A percentile compares a stretch with the other conserved stretches of the same genome.
Conservation (phyloP, 1,140 invertebrate species). For the Pseudomyrmex gracilis region DNA sequence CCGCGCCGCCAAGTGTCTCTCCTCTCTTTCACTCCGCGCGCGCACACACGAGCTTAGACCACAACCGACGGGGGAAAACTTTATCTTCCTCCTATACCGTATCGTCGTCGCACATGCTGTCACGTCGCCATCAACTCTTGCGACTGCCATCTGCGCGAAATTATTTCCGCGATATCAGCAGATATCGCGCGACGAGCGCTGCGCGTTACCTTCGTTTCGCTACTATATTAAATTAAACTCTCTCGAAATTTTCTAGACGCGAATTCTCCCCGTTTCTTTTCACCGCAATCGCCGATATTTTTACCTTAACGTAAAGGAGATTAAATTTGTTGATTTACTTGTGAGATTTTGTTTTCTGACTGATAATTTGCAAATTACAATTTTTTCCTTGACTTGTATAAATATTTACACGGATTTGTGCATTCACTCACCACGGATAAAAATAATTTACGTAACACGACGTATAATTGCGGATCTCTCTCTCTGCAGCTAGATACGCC, state of each 20-base stretch:
- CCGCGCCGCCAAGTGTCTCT: no score
- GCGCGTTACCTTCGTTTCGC: constrained; percentile 9
- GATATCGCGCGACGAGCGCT: no score
- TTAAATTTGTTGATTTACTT: no score
- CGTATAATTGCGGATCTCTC: no score
- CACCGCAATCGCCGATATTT: not conserved
- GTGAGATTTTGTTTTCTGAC: no score
- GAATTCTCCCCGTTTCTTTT: not conserved
- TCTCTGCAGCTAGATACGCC: no score
- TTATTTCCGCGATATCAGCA: constrained; percentile 41
- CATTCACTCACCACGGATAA: no score
- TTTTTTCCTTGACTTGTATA: no score
- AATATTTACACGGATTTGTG: no score
- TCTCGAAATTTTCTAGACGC: not conserved
- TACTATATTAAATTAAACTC: constrained; percentile 21
- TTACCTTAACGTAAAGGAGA: not conserved
- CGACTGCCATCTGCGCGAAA: constrained; percentile 29
- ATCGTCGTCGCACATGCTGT: not conserved
- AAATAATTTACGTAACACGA: no score
- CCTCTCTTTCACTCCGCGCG: no score
- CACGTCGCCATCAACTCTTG: constrained; percentile 13
- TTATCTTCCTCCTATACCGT: constrained; percentile 16
- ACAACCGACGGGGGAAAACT: constrained; percentile 3
- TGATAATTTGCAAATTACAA: no score
- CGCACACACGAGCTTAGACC: not conserved